phyloP scores from a whole-genome alignment of 1,140 invertebrate species.

The Bactericera cockerelli region DNA sequence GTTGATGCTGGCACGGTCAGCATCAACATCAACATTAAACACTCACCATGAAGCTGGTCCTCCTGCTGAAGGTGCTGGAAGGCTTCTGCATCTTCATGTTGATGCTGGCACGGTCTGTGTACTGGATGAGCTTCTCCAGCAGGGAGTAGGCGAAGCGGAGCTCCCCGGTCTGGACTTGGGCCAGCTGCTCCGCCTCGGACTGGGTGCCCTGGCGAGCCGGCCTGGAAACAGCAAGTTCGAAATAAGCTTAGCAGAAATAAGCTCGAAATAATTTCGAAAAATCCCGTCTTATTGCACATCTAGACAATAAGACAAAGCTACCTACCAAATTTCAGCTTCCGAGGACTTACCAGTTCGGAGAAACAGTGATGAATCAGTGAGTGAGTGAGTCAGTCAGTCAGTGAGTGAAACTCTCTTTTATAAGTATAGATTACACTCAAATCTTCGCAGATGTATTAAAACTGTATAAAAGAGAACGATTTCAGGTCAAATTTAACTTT shows the following conservation, averaged over 20 bases:
- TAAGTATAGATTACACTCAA: constrained; percentile 7
- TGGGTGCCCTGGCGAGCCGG: constrained; percentile 40
- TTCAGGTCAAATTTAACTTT: no score
- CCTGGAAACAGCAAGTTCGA: constrained; percentile 30
- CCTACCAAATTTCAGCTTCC: no score
- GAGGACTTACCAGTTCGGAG: no score
- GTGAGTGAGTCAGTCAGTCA: no score
- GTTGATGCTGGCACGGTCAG: no score
- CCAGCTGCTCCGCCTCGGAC: constrained; percentile 52
- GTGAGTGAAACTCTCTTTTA: no score
- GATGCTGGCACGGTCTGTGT: constrained; percentile 88
- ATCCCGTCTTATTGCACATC: no score
- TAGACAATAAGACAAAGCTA: no score
- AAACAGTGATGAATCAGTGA: no score
- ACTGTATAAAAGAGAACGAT: background rate
- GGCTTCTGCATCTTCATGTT: constrained; percentile 96
- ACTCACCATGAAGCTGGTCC: constrained; percentile 73
- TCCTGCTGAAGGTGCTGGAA: constrained; percentile 78
- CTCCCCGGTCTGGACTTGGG: constrained; percentile 63
- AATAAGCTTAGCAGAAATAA: constrained; percentile 4
- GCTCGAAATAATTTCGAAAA: no score
- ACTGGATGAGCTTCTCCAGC: constrained; percentile 91
- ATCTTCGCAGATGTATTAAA: background rate
- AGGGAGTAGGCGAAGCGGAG: constrained; percentile 91
- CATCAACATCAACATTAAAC: no score